These are phyloP conservation scores for Pluvianellus socialis DNA, from an alignment of 2,113 vertebrate species.

Conservation along the genomic window DNA sequence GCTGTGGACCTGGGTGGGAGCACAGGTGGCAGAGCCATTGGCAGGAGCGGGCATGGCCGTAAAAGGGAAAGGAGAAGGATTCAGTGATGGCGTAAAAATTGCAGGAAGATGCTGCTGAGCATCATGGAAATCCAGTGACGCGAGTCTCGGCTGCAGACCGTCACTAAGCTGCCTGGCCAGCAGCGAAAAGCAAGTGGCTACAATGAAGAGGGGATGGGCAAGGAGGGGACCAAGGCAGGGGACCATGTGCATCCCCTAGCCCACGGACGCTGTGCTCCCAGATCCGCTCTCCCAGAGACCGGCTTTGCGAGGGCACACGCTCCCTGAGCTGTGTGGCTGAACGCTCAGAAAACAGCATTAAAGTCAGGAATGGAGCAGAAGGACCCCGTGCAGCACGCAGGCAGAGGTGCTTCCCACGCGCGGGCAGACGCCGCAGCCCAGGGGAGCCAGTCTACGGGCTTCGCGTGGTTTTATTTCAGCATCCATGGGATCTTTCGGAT, in stretches of 20 bases:
- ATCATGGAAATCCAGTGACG: not conserved
- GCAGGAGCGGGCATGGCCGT: not conserved
- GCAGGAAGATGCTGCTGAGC: not conserved
- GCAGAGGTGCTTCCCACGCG: not conserved
- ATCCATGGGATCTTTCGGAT: not conserved
- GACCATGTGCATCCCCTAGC: not conserved
- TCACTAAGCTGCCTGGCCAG: not conserved
- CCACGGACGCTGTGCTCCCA: not conserved
- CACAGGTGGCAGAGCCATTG: not conserved
- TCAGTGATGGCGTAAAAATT: not conserved
- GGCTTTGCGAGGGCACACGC: not conserved
- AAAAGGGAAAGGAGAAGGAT: not conserved
- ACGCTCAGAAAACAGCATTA: not conserved
- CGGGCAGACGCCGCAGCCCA: not conserved
- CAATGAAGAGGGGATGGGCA: not conserved
- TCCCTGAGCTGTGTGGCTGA: not conserved
- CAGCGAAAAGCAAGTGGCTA: not conserved
- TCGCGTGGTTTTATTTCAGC: not conserved
- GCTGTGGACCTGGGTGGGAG: not conserved
- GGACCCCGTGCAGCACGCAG: not conserved
- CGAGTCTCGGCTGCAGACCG: not conserved
- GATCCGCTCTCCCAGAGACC: not conserved
- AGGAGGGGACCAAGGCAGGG: rapidly evolving
- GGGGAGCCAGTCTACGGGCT: rapidly evolving
- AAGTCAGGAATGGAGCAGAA: not conserved